phyloP scores from a whole-genome alignment of 2,888 invertebrate genomes.

The Mechanitis mazaeus region DNA sequence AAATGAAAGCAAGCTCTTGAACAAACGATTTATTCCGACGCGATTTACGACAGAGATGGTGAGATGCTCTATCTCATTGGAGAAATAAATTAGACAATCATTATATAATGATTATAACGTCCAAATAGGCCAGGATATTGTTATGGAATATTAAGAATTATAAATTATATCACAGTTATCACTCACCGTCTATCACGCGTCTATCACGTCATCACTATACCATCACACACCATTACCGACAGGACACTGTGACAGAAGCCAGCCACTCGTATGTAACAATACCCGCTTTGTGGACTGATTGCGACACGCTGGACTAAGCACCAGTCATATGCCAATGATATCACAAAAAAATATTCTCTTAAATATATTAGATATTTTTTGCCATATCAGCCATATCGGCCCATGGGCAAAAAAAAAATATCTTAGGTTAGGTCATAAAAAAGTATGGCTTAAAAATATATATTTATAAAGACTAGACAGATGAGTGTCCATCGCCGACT shows the following conservation, averaged over 20 bases:
- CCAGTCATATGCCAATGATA: conserved; percentile 40
- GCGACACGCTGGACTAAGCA: conserved; percentile 70
- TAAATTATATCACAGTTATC: not conserved
- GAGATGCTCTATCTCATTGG: conserved; percentile 43
- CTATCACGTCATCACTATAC: not conserved
- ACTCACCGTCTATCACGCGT: conserved; percentile 7
- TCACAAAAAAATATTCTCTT: not conserved
- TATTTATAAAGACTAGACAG: too few species aligned
- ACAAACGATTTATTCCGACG: conserved; percentile 46
- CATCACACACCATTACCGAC: conserved; percentile 36
- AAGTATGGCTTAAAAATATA: too few species aligned
- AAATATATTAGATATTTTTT: too few species aligned
- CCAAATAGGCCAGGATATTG: not conserved
- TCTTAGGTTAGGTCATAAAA: too few species aligned
- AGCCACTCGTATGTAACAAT: conserved; percentile 68
- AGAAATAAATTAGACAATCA: conserved; percentile 42
- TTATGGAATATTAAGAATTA: too few species aligned
- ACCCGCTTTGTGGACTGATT: conserved; percentile 69
- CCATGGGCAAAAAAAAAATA: too few species aligned
- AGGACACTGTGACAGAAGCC: conserved; percentile 65
- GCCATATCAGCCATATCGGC: too few species aligned
- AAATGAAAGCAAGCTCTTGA: conserved; percentile 36
- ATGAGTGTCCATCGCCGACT: too few species aligned
- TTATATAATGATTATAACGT: conserved; percentile 10
- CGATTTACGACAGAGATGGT: conserved; percentile 34